These are phyloP conservation scores for Mustelus asterias DNA, from an alignment of 2,113 vertebrate genomes.

Conservation along the genomic window DNA sequence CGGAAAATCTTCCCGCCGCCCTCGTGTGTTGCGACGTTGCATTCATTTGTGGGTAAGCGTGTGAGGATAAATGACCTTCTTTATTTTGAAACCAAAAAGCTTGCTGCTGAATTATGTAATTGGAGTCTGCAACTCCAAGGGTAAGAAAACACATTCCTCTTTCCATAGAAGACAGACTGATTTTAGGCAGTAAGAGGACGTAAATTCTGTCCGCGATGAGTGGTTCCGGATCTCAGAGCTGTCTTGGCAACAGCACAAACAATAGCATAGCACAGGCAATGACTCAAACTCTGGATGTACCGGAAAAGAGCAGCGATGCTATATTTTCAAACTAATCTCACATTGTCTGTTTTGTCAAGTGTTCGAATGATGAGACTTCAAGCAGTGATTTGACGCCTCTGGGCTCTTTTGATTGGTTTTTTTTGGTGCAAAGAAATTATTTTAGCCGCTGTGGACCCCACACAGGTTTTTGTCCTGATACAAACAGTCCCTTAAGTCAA, in stretches of 20 bases:
- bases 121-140: too few species aligned
- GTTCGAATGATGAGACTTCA: slow-evolving; percentile 66
- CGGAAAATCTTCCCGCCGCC: too few species aligned
- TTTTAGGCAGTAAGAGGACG: too few species aligned
- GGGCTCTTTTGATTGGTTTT: slow-evolving; percentile 68
- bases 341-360: slow-evolving; percentile 53
- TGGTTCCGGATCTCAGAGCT: not conserved
- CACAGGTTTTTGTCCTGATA: not conserved
- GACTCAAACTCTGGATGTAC: not conserved
- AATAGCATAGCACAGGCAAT: not conserved
- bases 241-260: not conserved
- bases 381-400: slow-evolving; percentile 59
- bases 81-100: too few species aligned
- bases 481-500: not conserved
- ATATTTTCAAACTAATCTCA: not conserved
- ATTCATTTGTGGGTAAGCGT: too few species aligned
- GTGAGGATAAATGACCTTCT: too few species aligned
- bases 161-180: too few species aligned
- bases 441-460: slow-evolving; percentile 54
- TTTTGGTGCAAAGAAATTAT: slow-evolving; percentile 65
- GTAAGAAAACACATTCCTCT: too few species aligned
- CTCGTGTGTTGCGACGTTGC: too few species aligned
- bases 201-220: too few species aligned
- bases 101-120: too few species aligned
- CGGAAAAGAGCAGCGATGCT: not conserved